These are phyloP conservation scores for Protobothrops mucrosquamatus DNA, from an alignment of 2,113 vertebrate species.

Conservation along the genomic window DNA sequence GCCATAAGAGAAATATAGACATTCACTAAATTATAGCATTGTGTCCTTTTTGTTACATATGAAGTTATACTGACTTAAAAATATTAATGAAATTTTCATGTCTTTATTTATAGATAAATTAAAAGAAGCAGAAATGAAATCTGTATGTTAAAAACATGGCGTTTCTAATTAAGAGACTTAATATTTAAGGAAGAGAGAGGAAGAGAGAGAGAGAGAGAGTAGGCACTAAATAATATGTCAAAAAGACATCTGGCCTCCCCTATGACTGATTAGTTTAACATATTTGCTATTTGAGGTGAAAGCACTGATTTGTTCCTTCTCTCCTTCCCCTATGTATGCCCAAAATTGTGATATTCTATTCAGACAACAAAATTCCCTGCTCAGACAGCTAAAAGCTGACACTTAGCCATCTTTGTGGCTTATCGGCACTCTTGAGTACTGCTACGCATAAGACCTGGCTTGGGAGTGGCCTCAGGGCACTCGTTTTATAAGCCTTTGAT, in stretches of 20 bases:
- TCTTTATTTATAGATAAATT: slow-evolving; percentile 55
- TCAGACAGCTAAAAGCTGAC: slow-evolving; percentile 63
- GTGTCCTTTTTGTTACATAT: slow-evolving; percentile 62
- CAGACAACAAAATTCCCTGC: slow-evolving; percentile 50
- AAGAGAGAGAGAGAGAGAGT: slow-evolving; percentile 42
- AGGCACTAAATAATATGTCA: slow-evolving; percentile 73
- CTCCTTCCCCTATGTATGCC: slow-evolving; percentile 20
- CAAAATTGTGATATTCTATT: slow-evolving; percentile 57
- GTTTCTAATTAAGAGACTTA: slow-evolving; percentile 71
- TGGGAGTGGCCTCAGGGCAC: slow-evolving; percentile 61
- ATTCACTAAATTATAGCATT: slow-evolving; percentile 73
- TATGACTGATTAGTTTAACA: slow-evolving; percentile 71
- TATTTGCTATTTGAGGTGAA: slow-evolving; percentile 61
- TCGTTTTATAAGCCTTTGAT: slow-evolving; percentile 60
- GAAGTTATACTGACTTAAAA: slow-evolving; percentile 69
- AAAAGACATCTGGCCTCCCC: slow-evolving; percentile 68
- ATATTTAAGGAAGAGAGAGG: not conserved
- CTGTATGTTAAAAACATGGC: slow-evolving; percentile 56
- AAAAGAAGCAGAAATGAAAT: slow-evolving; percentile 56
- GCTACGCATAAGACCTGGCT: slow-evolving; percentile 50
- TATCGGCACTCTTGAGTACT: slow-evolving; percentile 33
- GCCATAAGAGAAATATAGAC: slow-evolving; percentile 71
- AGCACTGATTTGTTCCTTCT: slow-evolving; percentile 39
- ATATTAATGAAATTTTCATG: slow-evolving; percentile 44
- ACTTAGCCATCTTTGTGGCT: slow-evolving; percentile 49